Percentiles rank a stretch among this genome's conserved stretches.
These are phyloP conservation scores for Drosophila cyrtoloma DNA, from an alignment of 2,888 invertebrate genomes.

Conservation along the genomic window DNA sequence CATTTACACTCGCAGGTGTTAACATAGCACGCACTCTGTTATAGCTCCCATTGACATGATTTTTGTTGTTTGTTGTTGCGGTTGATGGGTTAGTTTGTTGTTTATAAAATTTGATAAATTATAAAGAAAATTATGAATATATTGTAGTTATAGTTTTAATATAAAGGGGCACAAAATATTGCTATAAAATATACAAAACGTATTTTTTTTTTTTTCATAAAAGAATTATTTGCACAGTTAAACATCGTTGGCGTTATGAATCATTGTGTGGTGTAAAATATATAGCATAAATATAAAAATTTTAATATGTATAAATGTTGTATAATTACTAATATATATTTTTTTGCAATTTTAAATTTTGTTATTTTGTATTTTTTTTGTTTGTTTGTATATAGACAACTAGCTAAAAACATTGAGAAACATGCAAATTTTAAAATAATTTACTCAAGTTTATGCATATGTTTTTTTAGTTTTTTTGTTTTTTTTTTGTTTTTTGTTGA, in stretches of 20 bases:
- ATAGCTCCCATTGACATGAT: constrained; percentile 31
- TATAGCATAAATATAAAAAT: constrained; percentile 65
- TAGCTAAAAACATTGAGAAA: constrained; percentile 85
- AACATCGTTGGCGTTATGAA: constrained; percentile 43
- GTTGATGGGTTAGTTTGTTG: constrained; percentile 30
- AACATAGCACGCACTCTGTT: constrained; percentile 28
- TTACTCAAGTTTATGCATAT: constrained; percentile 71
- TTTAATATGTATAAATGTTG: constrained; percentile 54
- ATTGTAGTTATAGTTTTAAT: constrained; percentile 60
- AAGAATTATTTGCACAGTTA: constrained; percentile 59
- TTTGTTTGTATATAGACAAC: constrained; percentile 66
- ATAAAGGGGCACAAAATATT: constrained; percentile 71
- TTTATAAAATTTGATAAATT: constrained; percentile 51
- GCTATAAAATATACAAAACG: constrained; percentile 66
- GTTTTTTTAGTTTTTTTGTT: constrained; percentile 23
- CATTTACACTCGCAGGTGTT: constrained; percentile 10
- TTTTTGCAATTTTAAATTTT: constrained; percentile 47
- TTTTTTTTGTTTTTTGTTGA: constrained; percentile 16
- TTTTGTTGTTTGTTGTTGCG: constrained; percentile 23
- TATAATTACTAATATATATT: constrained; percentile 48
- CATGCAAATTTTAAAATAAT: constrained; percentile 83
- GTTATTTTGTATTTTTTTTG: constrained; percentile 48
- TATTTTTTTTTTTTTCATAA: constrained; percentile 34
- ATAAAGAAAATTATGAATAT: constrained; percentile 60
- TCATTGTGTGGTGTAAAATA: constrained; percentile 48